Conservation (phyloP, 2,888 invertebrate genomes). For the Dicyrtomina minuta region DNA sequence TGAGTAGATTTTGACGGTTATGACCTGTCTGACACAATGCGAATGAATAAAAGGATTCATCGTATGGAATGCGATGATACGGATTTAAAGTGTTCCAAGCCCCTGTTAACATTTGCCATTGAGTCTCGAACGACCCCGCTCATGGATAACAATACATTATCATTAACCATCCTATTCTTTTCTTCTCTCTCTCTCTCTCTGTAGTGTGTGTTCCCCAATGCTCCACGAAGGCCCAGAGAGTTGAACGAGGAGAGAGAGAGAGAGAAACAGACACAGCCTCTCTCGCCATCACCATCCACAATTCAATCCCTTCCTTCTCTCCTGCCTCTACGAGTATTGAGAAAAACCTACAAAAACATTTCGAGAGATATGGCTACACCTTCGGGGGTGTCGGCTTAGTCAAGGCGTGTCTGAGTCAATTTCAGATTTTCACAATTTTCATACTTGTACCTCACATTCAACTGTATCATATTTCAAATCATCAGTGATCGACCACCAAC, state of each 20-base stretch:
- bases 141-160: constrained; percentile 52
- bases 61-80: constrained; percentile 46
- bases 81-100: constrained; percentile 39
- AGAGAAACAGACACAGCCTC: constrained; percentile 2
- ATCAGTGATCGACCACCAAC: constrained; percentile 34
- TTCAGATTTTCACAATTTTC: constrained; percentile 29
- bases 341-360: too few relatives aligned
- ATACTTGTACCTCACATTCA: constrained; percentile 11
- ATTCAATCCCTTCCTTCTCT: not conserved
- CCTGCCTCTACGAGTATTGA: not conserved
- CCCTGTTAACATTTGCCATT: constrained; percentile 39
- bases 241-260: not conserved
- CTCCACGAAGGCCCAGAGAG: not conserved
- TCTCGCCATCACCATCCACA: not conserved
- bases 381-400: constrained; percentile 31
- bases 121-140: constrained; percentile 40
- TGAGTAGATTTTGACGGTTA: constrained; percentile 33
- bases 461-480: constrained; percentile 33
- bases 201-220: not conserved
- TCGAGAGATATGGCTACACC: constrained; percentile 10
- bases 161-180: constrained; percentile 53
- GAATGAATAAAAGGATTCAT: constrained; percentile 33
- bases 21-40: constrained; percentile 23
- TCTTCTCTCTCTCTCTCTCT: constrained; percentile 14
- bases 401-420: constrained; percentile 30